Evolutionary conservation across 2,888 invertebrate species (phyloP).

Genomic region (Drosophila phalerata): DNA sequence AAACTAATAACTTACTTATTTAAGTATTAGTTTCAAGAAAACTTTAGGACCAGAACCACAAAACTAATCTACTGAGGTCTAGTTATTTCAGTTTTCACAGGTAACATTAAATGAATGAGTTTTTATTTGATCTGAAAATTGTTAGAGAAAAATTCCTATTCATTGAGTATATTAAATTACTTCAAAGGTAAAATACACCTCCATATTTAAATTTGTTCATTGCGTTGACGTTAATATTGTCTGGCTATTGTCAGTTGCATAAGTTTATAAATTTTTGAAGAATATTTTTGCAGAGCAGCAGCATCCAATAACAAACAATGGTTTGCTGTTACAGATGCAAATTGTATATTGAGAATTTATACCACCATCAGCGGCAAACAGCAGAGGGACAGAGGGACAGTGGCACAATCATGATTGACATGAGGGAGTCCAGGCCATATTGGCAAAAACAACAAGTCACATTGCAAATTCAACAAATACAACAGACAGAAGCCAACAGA

Average conservation of each 20-base stretch:
- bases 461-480: not conserved
- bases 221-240: not conserved
- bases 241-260: not conserved
- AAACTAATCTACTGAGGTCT: too few relatives aligned
- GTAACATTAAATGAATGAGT: too few relatives aligned
- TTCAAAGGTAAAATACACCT: not conserved
- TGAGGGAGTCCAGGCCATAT: conserved; percentile 4
- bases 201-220: not conserved
- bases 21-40: too few relatives aligned
- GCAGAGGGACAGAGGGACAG: not conserved
- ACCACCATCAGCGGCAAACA: not conserved
- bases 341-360: conserved; percentile 23
- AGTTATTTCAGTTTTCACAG: too few relatives aligned
- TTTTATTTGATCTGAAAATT: too few relatives aligned
- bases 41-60: too few relatives aligned
- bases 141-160: too few relatives aligned
- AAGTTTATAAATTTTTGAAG: not conserved
- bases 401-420: conserved; percentile 21
- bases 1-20: too few relatives aligned
- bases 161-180: not conserved
- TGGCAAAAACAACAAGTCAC: conserved; percentile 8
- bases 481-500: not conserved
- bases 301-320: conserved; percentile 13
- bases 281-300: conserved; percentile 1
- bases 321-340: not conserved